A percentile compares a stretch with the other conserved stretches of the same genome.
Conservation (phyloP, 1,140 invertebrate species). For the Bactericera cockerelli region DNA sequence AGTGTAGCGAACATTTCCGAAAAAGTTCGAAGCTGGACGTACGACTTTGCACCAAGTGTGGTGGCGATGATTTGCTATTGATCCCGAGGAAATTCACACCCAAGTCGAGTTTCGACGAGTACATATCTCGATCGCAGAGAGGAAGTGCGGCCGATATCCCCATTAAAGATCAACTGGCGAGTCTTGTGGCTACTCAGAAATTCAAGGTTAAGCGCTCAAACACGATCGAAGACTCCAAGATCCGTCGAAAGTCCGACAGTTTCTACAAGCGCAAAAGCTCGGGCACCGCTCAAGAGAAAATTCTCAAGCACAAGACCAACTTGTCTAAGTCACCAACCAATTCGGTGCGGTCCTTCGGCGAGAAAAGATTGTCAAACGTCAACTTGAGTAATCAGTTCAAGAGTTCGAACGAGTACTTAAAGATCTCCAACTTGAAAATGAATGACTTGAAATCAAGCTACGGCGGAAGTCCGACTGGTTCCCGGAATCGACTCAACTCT, state of each 20-base stretch:
- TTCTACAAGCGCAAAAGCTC: slow-evolving; percentile 4
- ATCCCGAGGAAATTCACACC: not conserved
- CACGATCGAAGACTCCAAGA: not conserved
- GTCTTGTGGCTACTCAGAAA: not conserved
- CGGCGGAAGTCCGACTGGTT: not conserved
- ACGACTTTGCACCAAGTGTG: not conserved
- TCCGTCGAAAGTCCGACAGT: not conserved
- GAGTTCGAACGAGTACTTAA: not conserved
- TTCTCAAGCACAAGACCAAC: not conserved
- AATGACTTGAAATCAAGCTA: not conserved
- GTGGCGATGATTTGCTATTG: not conserved
- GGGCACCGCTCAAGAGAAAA: not conserved
- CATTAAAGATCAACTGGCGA: not conserved
- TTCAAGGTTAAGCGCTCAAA: not conserved
- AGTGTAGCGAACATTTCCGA: slow-evolving; percentile 3
- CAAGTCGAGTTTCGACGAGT: not conserved
- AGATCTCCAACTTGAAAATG: not conserved
- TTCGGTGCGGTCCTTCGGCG: not conserved
- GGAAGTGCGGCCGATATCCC: not conserved
- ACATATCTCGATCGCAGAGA: not conserved
- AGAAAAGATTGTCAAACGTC: not conserved
- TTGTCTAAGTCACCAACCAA: not conserved
- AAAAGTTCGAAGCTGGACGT: not conserved
- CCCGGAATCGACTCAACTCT: not conserved
- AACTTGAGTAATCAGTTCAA: not conserved